Percentiles rank a stretch among this genome's conserved stretches.
Evolutionary conservation across 2,888 invertebrate species (phyloP).

Genomic region (Limnephilus lunatus): DNA sequence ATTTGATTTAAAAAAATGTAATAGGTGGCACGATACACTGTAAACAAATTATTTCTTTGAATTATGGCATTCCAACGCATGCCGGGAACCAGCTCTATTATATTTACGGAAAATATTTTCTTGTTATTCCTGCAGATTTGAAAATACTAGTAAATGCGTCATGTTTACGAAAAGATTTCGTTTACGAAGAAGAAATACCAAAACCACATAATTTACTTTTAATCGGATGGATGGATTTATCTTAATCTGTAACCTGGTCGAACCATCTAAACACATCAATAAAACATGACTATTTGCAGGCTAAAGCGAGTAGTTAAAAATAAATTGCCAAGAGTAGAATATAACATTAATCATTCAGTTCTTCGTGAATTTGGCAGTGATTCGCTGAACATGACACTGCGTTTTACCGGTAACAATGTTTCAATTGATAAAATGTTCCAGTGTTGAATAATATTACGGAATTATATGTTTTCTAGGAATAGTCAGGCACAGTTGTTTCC

Average conservation of each 20-base stretch:
- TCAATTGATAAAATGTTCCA: background rate
- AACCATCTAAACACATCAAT: background rate
- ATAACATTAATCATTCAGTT: background rate
- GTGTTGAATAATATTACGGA: background rate
- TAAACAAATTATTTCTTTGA: too few species aligned
- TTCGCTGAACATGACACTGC: background rate
- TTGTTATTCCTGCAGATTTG: too few species aligned
- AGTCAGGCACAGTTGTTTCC: background rate
- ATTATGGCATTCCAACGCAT: too few species aligned
- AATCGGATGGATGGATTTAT: background rate
- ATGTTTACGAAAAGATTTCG: too few species aligned
- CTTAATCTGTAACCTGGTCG: background rate
- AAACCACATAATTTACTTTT: too few species aligned
- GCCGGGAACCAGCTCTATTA: too few species aligned
- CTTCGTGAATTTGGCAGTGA: background rate
- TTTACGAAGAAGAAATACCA: too few species aligned
- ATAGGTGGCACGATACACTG: too few species aligned
- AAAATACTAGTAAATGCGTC: too few species aligned
- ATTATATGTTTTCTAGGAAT: background rate
- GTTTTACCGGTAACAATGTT: background rate
- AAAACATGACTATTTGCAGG: background rate
- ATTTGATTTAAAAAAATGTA: too few species aligned
- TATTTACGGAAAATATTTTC: too few species aligned
- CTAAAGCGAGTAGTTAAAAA: background rate
- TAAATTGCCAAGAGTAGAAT: background rate